phyloP scores from a whole-genome alignment of 2,888 invertebrate genomes.

The Nephrotoma flavescens region DNA sequence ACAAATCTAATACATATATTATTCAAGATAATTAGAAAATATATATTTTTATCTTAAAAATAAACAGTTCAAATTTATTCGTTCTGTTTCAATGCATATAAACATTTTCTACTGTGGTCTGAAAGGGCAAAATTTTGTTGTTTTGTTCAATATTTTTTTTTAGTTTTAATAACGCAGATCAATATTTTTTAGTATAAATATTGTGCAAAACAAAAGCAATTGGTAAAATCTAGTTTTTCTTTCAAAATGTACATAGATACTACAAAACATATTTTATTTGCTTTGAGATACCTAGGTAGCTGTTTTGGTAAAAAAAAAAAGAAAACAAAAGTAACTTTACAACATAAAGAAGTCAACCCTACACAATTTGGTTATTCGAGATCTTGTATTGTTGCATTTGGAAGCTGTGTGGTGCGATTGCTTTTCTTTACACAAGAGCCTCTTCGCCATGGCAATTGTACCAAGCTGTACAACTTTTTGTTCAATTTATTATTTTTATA shows the following conservation, averaged over 20 bases:
- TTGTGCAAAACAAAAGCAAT: background rate
- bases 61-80: background rate
- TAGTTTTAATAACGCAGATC: background rate
- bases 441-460: background rate
- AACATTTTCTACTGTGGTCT: background rate
- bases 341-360: background rate
- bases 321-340: background rate
- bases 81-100: background rate
- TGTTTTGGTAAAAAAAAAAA: background rate
- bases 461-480: background rate
- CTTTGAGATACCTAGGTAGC: background rate
- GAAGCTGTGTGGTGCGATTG: background rate
- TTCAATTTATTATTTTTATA: background rate
- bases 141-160: background rate
- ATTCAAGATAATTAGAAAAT: background rate
- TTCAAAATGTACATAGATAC: background rate
- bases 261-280: too few relatives aligned
- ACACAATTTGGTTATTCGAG: background rate
- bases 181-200: background rate
- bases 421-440: background rate
- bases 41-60: background rate
- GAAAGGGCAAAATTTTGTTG: background rate
- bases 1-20: background rate
- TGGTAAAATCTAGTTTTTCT: background rate
- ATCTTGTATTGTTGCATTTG: background rate